Conservation (phyloP, 2,888 invertebrate species). For the Escarpia spicata region DNA sequence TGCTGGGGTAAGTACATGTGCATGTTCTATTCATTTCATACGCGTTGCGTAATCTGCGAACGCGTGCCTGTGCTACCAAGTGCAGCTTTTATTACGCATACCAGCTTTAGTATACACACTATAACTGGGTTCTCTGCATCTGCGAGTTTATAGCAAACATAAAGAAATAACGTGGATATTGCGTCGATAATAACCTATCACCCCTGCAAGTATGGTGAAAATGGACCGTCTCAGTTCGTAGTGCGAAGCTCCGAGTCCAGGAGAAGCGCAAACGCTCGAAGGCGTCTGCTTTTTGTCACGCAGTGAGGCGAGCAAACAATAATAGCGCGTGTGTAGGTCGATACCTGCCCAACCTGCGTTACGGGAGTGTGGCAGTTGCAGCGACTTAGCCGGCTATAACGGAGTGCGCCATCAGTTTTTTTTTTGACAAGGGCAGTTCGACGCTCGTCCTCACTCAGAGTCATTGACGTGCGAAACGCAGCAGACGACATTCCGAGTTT, state of each 20-base stretch:
- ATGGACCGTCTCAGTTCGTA: not conserved
- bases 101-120: not conserved
- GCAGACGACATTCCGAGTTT: not conserved
- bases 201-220: not conserved
- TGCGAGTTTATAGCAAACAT: not conserved
- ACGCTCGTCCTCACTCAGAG: not conserved
- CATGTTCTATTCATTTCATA: not conserved
- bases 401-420: not conserved
- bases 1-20: not conserved
- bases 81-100: not conserved
- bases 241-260: not conserved
- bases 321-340: not conserved
- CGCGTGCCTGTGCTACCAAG: not conserved
- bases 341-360: not conserved
- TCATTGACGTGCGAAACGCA: not conserved
- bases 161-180: not conserved
- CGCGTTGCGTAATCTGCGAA: not conserved
- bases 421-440: not conserved
- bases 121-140: not conserved
- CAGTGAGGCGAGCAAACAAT: not conserved
- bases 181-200: conserved; percentile 12
- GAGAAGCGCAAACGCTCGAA: not conserved
- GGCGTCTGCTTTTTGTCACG: conserved; percentile 4
- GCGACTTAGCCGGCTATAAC: not conserved
- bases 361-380: not conserved